Evolutionary conservation across 2,113 vertebrate species (phyloP).

Genomic region (Cavia porcellus): DNA sequence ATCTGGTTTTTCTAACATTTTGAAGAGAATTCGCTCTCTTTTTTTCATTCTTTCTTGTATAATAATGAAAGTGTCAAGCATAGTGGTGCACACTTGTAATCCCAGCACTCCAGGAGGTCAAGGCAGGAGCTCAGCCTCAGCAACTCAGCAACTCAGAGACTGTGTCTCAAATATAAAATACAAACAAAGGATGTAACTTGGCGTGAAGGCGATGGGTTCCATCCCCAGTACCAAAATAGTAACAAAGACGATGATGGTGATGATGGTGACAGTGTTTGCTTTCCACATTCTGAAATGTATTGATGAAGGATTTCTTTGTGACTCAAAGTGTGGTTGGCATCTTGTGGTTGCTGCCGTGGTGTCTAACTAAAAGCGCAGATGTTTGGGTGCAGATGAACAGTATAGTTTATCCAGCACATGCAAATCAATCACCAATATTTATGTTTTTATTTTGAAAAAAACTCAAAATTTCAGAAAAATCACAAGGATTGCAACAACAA

Average conservation of each 20-base stretch:
- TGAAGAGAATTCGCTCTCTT: background rate
- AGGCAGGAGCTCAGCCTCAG: background rate
- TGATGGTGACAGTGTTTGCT: background rate
- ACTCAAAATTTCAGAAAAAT: background rate
- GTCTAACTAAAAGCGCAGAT: background rate
- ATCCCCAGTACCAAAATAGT: background rate
- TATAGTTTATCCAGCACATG: background rate
- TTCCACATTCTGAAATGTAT: background rate
- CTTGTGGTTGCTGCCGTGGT: background rate
- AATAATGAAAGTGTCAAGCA: background rate
- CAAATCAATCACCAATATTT: background rate
- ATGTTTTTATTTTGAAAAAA: slow-evolving; percentile 18
- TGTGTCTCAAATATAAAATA: background rate
- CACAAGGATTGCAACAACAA: background rate
- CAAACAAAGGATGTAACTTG: background rate
- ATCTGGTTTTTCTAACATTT: slow-evolving; percentile 21
- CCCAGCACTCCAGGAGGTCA: background rate
- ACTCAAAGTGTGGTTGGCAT: background rate
- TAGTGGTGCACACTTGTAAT: background rate
- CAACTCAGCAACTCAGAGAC: background rate
- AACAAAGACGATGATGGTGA: background rate
- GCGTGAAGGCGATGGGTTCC: background rate
- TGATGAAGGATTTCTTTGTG: background rate
- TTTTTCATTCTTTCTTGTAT: slow-evolving; percentile 3
- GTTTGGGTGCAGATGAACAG: background rate